Conservation (phyloP, 2,113 vertebrate genomes). For the Mus musculus region GRCm39 chrX:149675001-149675500, state of each 20-base stretch:
- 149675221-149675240: neutral
- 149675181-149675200: constrained; percentile 25
- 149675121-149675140: neutral
- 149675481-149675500: neutral
- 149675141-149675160: neutral
- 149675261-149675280: neutral
- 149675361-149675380: neutral
- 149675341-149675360: neutral
- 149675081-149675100: neutral
- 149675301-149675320: neutral
- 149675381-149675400: neutral
- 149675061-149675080: neutral
- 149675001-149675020: neutral
- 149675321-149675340: neutral
- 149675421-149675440: neutral
- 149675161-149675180: neutral
- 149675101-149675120: neutral
- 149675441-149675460: too few relatives aligned
- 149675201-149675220: neutral
- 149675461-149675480: too few relatives aligned
- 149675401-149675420: neutral
- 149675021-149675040: neutral
- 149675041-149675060: neutral
- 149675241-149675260: neutral
- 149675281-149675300: neutral